Evolutionary conservation across 2,113 vertebrate species (phyloP), one percentile per base, ranked within the genome.

Genomic region (Sclerurus mexicanus): DNA sequence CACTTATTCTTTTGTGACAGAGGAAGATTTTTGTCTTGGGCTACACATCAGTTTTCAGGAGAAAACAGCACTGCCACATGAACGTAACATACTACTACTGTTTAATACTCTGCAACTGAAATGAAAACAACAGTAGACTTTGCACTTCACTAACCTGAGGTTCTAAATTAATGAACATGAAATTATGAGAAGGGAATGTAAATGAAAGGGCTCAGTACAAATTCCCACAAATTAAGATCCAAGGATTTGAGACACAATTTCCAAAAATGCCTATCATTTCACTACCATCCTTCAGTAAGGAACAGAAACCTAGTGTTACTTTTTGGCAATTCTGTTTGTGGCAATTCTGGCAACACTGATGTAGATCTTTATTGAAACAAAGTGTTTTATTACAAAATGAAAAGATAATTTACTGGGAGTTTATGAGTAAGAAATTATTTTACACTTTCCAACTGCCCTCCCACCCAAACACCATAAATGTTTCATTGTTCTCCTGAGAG

Each of bases 161-260:
- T 93, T 84, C 69, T 81, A 66, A 93, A 92, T 80, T 92, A 97
- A 97, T 88, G 93, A 93, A 96, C 96, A 81, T 17, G n/a, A 83
- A 80, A 93, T 79, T 90, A 93, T 62, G 58, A 96, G 53, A 75
- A 4, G 6, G 8, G 71, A 95, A 95, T 97, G 90, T 79, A 97
- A 97, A 91, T 82, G 31, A 94, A 92, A 95, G 28, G n/a, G 33
- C 60, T 95, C 87, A 83, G 52, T 91, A 63, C 62, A 56, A 92
- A 74, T 73, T 75, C 63, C 55, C 24, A 78, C 18, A 46, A 93
- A 50, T 21, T 95, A 87, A 77, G n/a, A 58, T 78, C 27, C 33
- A 89, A 93, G 67, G 21, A 59, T 74, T 79, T 85, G 62, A 95
- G 74, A 89, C 75, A 15, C 23, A 81, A 93, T 69, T 84, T 87